Evolutionary conservation across 2,888 invertebrate species (phyloP).

Genomic region (Gryllus longicercus): DNA sequence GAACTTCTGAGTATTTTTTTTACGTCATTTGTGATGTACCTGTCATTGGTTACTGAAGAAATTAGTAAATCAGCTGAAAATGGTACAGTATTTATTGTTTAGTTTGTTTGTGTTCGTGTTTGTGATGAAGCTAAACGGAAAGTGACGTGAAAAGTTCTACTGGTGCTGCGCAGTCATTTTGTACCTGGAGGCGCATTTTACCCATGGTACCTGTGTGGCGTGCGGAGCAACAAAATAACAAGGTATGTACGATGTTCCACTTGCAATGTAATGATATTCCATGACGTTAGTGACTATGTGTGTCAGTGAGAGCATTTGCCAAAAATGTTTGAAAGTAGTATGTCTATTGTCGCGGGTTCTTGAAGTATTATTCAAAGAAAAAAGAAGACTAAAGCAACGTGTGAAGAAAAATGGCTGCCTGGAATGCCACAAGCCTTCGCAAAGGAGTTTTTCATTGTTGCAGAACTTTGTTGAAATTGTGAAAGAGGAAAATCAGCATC

Average conservation of each 20-base stretch:
- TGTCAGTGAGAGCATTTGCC: too few relatives aligned
- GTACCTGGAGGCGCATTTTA: constrained; percentile 27
- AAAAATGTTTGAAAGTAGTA: too few relatives aligned
- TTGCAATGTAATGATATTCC: too few relatives aligned
- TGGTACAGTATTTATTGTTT: constrained; percentile 19
- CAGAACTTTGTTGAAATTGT: too few relatives aligned
- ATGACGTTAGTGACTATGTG: too few relatives aligned
- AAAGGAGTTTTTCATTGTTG: too few relatives aligned
- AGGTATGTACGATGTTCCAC: constrained; percentile 23
- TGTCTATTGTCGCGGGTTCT: too few relatives aligned
- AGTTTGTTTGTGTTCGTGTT: not conserved
- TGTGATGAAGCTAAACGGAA: constrained; percentile 27
- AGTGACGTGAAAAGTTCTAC: constrained; percentile 25
- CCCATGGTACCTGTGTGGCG: constrained; percentile 27
- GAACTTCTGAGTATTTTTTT: constrained; percentile 20
- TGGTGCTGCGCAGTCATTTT: constrained; percentile 28
- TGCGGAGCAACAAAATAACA: constrained; percentile 23
- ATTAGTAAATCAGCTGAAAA: constrained; percentile 22
- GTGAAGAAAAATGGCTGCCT: too few relatives aligned
- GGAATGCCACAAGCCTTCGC: too few relatives aligned
- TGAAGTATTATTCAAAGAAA: too few relatives aligned
- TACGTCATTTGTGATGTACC: constrained; percentile 25
- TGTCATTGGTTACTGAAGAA: constrained; percentile 26
- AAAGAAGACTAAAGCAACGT: too few relatives aligned
- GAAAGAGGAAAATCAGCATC: too few relatives aligned